A percentile compares a stretch with the other conserved stretches of the same genome.
These are phyloP conservation scores for Botia almorhae DNA, from an alignment of 2,797 vertebrate genomes.

Conservation along the genomic window DNA sequence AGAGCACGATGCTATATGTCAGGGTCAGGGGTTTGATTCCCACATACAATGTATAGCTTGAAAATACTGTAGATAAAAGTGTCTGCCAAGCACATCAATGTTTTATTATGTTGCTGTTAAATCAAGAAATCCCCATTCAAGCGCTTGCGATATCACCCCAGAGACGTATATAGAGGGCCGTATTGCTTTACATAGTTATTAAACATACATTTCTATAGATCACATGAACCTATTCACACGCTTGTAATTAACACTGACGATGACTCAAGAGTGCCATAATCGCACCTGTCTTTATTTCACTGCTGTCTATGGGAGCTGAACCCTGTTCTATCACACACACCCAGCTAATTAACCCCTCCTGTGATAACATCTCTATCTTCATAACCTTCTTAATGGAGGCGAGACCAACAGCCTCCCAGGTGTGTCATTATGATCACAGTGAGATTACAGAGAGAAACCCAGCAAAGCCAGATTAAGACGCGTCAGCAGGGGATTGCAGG, in stretches of 20 bases:
- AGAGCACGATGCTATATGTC: too few species aligned
- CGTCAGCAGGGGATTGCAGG: too few species aligned
- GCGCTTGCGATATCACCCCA: neutral
- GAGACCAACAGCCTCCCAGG: constrained; percentile 2
- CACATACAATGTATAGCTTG: too few species aligned
- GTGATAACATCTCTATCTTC: constrained; percentile 1
- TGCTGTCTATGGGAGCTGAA: neutral
- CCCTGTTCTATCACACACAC: constrained; percentile 4
- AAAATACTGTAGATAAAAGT: too few species aligned
- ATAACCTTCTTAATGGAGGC: constrained; percentile 22
- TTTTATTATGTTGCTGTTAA: constrained; percentile 1
- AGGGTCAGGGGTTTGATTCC: too few species aligned
- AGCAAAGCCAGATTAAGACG: constrained; percentile 15
- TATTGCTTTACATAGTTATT: constrained; percentile 9
- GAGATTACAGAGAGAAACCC: constrained; percentile 17
- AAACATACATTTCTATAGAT: neutral
- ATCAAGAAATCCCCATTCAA: neutral
- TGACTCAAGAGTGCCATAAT: neutral
- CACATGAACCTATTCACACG: neutral
- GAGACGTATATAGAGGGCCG: neutral
- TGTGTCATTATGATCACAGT: constrained; percentile 8
- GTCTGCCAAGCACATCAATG: too few species aligned
- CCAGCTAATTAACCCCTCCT: constrained; percentile 21
- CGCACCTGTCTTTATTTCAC: neutral
- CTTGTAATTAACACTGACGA: constrained; percentile 22